Conservation (phyloP, 2,113 vertebrate genomes). For the Sula dactylatra region DNA sequence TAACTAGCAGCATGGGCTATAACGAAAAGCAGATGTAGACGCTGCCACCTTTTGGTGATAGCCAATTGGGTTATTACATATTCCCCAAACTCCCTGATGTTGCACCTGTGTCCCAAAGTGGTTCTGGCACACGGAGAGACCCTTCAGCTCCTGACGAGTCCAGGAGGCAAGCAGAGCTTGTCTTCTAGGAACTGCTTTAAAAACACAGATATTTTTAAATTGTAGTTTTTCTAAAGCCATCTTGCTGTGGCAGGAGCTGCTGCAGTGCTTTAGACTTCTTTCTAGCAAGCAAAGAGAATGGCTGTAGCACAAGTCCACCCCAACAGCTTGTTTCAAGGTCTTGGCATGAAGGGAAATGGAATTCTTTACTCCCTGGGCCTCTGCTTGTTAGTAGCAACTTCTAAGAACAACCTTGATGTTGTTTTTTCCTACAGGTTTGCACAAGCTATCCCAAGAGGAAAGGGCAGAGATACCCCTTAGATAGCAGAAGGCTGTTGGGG, state of each 20-base stretch:
- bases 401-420: not conserved
- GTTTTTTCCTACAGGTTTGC: not conserved
- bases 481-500: not conserved
- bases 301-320: not conserved
- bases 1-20: not conserved
- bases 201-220: not conserved
- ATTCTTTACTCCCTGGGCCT: not conserved
- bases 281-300: accelerated
- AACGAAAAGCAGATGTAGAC: conserved; percentile 36
- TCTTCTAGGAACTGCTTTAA: not conserved
- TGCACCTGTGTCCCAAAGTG: not conserved
- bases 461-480: not conserved
- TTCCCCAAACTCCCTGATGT: not conserved
- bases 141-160: not conserved
- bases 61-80: not conserved
- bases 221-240: not conserved
- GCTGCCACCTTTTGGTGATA: conserved; percentile 58
- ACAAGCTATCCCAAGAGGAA: not conserved
- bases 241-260: not conserved
- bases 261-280: not conserved
- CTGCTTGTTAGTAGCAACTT: not conserved
- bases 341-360: not conserved
- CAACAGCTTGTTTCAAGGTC: not conserved
- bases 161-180: not conserved
- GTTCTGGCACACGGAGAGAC: not conserved